These are phyloP conservation scores for Enteromius afrohamiltoni DNA, from an alignment of 2,797 vertebrate species.

Conservation along the genomic window DNA sequence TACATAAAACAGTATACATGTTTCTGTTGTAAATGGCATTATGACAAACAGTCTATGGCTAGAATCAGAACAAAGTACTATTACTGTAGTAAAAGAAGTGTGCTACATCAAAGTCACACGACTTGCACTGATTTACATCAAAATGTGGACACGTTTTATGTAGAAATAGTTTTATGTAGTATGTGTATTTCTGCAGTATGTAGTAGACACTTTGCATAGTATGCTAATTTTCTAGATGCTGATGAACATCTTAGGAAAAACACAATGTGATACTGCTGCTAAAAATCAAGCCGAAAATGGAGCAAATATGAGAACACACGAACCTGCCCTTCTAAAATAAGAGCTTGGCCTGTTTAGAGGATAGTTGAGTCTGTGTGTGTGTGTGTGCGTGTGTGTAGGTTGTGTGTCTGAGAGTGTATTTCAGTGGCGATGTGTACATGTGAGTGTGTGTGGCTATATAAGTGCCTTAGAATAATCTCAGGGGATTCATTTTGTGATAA, in stretches of 20 bases:
- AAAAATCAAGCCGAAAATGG: slow-evolving; percentile 19
- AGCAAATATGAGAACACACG: slow-evolving; percentile 51
- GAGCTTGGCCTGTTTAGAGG: slow-evolving; percentile 61
- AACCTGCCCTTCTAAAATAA: slow-evolving; percentile 59
- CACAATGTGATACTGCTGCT: slow-evolving; percentile 14
- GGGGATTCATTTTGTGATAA: neutral
- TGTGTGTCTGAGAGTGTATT: neutral
- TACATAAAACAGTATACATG: neutral
- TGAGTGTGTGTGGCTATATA: neutral
- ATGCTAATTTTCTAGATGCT: neutral
- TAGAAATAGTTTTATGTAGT: neutral
- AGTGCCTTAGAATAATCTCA: neutral
- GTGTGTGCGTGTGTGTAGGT: neutral
- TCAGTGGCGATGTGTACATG: neutral
- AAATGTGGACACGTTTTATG: no score
- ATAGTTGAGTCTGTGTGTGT: neutral
- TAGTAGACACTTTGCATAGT: neutral
- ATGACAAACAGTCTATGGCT: neutral
- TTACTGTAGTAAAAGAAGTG: neutral
- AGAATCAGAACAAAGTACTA: neutral
- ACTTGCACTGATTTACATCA: no score
- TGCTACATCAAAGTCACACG: neutral
- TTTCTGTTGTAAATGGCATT: neutral
- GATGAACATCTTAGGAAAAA: slow-evolving; percentile 23
- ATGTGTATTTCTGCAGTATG: neutral